These are phyloP conservation scores for Sesia apiformis DNA, from an alignment of 2,888 invertebrate genomes.

Conservation along the genomic window DNA sequence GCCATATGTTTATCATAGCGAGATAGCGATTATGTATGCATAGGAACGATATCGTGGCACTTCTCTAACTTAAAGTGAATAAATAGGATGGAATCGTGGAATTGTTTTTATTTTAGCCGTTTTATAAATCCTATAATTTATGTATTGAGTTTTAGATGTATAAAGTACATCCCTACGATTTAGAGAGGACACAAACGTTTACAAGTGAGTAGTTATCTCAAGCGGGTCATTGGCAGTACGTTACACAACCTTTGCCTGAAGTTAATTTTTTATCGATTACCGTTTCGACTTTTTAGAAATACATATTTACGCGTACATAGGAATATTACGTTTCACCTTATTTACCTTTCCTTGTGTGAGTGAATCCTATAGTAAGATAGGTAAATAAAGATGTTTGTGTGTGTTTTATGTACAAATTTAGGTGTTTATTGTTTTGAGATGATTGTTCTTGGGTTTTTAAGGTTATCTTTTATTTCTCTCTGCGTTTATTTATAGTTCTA, in stretches of 20 bases:
- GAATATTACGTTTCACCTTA: background rate
- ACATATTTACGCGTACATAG: background rate
- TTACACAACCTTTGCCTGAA: conserved; percentile 34
- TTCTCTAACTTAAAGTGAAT: conserved; percentile 19
- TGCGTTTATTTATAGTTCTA: too few species aligned
- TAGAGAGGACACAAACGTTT: too few species aligned
- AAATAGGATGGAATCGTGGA: too few species aligned
- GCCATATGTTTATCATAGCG: conserved; percentile 19
- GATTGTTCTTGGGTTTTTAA: background rate
- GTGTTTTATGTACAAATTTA: background rate
- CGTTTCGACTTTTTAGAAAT: conserved; percentile 15
- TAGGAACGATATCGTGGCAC: conserved; percentile 23
- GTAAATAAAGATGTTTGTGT: background rate
- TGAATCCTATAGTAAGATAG: background rate
- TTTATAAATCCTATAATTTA: too few species aligned
- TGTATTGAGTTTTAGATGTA: conserved; percentile 14
- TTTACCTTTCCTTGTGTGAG: background rate
- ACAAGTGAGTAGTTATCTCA: background rate
- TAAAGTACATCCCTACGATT: too few species aligned
- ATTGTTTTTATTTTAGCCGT: too few species aligned
- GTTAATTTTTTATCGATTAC: conserved; percentile 26
- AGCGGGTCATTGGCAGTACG: conserved; percentile 22
- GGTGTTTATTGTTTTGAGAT: background rate
- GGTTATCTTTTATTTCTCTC: background rate
- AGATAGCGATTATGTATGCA: conserved; percentile 15